Base-by-base conservation (phyloP, 1,140 invertebrate genomes). In the Xylocopa sonorina region DNA sequence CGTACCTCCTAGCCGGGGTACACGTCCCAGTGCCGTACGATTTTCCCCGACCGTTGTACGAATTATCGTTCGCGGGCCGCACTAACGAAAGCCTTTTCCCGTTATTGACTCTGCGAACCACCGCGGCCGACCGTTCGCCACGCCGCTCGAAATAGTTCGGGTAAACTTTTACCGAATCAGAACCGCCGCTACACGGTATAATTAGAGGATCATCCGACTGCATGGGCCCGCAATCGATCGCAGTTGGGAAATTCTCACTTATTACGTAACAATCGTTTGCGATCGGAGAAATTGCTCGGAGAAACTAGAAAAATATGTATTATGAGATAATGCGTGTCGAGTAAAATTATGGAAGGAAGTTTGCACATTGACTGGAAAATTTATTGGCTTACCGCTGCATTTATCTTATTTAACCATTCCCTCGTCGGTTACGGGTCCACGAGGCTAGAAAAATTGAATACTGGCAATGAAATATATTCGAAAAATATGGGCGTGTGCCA, bases 1-100 rank as follows among this genome's bases (percentile, higher is more conserved):
- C 60, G n/a, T 62, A 24, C 53, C 71, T 51, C n/a, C 71, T 82
- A 78, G n/a, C 38, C 38, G 38, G 10, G 21, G 18, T 29, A 51
- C 69, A 21, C 43, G 27, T 60, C 46, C 24, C 84, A 85, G 83
- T 79, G 64, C 69, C 80, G 80, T 82, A 85, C 51, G 53, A 72
- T 82, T 85, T 84, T 84, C 58, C n/a, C n/a, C 74, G 6, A 68
- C 7, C 21, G 10, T n/a, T 32, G 16, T 4, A 43, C 38, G 50
- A 53, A 58, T 62, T 41, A 50, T 29, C 50, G 3, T 53, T n/a
- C 55, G 46, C 50, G 57, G 5, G 14, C 16, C 14, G 5, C 38
- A 7, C 3, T 24, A 18, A n/a, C 48, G 4, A 24, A 46, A 51
- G 16, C 16, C 14, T 18, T 60, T 51, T 50, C 64, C 21, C 34